A percentile compares a stretch with the other conserved stretches of the same genome.
These are phyloP conservation scores for Drosophila repletoides DNA, from an alignment of 1,140 invertebrate species.

Conservation along the genomic window DNA sequence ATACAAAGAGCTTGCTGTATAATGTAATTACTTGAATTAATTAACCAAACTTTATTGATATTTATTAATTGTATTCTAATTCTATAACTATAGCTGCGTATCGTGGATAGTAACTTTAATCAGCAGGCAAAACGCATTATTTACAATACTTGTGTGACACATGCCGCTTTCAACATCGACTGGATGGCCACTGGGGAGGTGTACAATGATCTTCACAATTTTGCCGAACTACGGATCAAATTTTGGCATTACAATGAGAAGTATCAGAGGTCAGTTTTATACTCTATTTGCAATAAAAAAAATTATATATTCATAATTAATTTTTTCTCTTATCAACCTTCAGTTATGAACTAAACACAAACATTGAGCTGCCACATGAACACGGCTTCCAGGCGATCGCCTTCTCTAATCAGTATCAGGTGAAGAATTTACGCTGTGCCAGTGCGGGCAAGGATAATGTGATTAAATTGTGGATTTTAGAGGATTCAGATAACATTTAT, in stretches of 20 bases:
- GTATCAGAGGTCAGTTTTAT: constrained; percentile 85
- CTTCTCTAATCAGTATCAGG: constrained; percentile 85
- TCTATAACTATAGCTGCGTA: constrained; percentile 86
- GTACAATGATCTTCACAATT: constrained; percentile 84
- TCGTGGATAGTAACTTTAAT: constrained; percentile 88
- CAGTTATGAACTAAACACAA: constrained; percentile 89
- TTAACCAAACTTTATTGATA: background rate
- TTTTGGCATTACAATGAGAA: constrained; percentile 89
- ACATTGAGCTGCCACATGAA: constrained; percentile 89
- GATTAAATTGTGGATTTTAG: constrained; percentile 89
- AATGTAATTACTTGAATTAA: constrained; percentile 88
- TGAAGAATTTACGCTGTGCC: constrained; percentile 84
- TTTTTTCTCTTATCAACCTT: constrained; percentile 27
- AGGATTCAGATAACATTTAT: constrained; percentile 84
- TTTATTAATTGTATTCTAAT: background rate
- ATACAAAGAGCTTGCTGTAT: constrained; percentile 87
- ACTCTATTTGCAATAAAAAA: no score
- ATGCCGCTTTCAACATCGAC: constrained; percentile 86
- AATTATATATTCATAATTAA: background rate
- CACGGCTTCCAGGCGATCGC: constrained; percentile 84
- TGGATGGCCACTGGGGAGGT: constrained; percentile 92
- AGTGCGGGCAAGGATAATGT: constrained; percentile 87
- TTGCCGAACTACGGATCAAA: constrained; percentile 88
- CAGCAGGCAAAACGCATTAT: constrained; percentile 85
- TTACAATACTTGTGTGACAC: constrained; percentile 88